Evolutionary conservation across 2,113 vertebrate species (phyloP).

Genomic region (Spea multiplicata): DNA sequence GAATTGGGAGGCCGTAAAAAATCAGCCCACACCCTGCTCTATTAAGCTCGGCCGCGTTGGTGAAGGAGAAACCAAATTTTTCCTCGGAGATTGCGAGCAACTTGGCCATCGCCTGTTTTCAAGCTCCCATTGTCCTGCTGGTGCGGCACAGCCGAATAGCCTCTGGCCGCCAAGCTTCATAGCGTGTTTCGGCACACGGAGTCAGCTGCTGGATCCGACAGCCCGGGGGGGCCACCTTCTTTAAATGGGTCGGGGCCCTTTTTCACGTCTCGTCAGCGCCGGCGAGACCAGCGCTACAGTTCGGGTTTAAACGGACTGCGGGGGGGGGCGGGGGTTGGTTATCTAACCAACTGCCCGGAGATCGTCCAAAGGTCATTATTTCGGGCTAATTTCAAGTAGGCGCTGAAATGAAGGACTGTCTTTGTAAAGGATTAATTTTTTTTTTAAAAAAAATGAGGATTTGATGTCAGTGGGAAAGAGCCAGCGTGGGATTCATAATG

Average conservation of each 20-base stretch:
- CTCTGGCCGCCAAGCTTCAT: conserved; percentile 64
- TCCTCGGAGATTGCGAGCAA: conserved; percentile 54
- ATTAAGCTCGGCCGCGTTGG: conserved; percentile 59
- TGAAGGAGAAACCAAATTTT: conserved; percentile 52
- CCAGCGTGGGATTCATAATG: conserved; percentile 83
- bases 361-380: conserved; percentile 85
- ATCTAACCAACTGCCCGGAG: conserved; percentile 72
- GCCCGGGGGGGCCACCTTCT: conserved; percentile 62
- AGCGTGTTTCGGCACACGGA: conserved; percentile 55
- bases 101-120: too few relatives aligned
- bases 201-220: conserved; percentile 54
- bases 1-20: conserved; percentile 42
- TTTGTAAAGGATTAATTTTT: conserved; percentile 94
- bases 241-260: conserved; percentile 29
- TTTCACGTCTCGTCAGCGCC: conserved; percentile 52
- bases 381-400: conserved; percentile 85
- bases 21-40: conserved; percentile 48
- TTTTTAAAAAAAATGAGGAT: conserved; percentile 85
- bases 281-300: conserved; percentile 51
- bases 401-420: conserved; percentile 82
- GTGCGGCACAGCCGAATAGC: conserved; percentile 63
- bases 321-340: conserved; percentile 36
- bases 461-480: conserved; percentile 93
- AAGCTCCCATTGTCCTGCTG: conserved; percentile 78
- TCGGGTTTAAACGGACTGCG: conserved; percentile 62